Evolutionary conservation across 2,797 vertebrate genomes (phyloP).

Genomic region (Xerus rutilus): DNA sequence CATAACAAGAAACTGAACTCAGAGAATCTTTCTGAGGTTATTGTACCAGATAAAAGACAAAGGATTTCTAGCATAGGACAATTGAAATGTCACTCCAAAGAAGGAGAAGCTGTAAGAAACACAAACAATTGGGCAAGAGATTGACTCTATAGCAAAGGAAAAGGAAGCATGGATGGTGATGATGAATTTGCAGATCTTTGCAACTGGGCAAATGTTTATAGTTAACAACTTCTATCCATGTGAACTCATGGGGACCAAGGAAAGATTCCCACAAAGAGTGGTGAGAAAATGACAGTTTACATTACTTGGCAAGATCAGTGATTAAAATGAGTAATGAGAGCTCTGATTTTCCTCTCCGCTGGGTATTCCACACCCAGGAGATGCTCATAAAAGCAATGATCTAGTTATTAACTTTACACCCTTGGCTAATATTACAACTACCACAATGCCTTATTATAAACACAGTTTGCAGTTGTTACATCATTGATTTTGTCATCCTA

Average conservation of each 20-base stretch:
- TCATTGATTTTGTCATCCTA: constrained; percentile 24
- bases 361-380: constrained; percentile 69
- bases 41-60: neutral
- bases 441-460: constrained; percentile 6
- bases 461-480: neutral
- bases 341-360: constrained; percentile 61
- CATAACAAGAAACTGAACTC: neutral
- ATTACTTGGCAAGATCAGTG: constrained; percentile 49
- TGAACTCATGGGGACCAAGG: neutral
- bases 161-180: neutral
- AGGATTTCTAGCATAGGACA: neutral
- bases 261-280: constrained; percentile 56
- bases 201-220: neutral
- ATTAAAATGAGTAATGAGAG: constrained; percentile 64
- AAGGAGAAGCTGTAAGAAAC: neutral
- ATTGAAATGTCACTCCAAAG: neutral
- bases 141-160: neutral
- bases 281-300: constrained; percentile 65
- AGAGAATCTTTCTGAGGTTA: neutral
- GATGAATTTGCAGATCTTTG: neutral
- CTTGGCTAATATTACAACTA: constrained; percentile 23
- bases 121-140: neutral
- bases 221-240: neutral
- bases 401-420: constrained; percentile 52
- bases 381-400: constrained; percentile 74